These are phyloP conservation scores for Andrena hattorfiana DNA, from an alignment of 2,888 invertebrate species.

Conservation along the genomic window DNA sequence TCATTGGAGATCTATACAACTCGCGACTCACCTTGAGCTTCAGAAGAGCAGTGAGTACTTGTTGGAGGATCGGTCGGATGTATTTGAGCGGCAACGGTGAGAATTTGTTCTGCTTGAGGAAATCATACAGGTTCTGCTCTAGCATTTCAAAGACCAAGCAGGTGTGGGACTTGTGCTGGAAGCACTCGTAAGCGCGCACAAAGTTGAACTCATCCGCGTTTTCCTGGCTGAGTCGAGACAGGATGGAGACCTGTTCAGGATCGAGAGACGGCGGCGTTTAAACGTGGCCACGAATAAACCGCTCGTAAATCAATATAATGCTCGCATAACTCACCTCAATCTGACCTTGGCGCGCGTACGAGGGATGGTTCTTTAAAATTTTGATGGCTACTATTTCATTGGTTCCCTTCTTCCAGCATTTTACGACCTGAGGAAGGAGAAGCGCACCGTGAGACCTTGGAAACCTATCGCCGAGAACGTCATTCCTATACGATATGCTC, in stretches of 20 bases:
- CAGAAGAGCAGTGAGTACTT: conserved; percentile 95
- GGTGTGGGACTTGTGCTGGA: conserved; percentile 99
- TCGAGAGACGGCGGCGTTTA: not conserved
- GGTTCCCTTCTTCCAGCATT: conserved; percentile 99
- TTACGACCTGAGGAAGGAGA: conserved; percentile 92
- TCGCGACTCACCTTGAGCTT: conserved; percentile 91
- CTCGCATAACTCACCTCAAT: conserved; percentile 93
- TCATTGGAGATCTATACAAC: not conserved
- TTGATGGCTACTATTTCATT: conserved; percentile 99
- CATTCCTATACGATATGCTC: not conserved
- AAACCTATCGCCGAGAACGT: not conserved
- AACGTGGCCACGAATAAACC: not conserved
- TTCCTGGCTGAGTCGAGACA: conserved; percentile 97
- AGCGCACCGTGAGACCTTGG: not conserved
- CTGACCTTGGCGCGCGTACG: conserved; percentile 99
- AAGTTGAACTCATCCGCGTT: conserved; percentile 99
- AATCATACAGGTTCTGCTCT: conserved; percentile 99
- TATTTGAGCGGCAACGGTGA: conserved; percentile 99
- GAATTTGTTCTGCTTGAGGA: conserved; percentile 99
- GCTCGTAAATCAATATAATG: not conserved
- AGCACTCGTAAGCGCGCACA: conserved; percentile 99
- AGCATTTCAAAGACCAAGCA: conserved; percentile 99
- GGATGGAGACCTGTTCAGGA: conserved; percentile 91
- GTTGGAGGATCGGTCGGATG: conserved; percentile 99
- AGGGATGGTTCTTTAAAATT: conserved; percentile 99